phyloP scores from a whole-genome alignment of 2,797 vertebrate genomes.

The Tragopan temminckii region DNA sequence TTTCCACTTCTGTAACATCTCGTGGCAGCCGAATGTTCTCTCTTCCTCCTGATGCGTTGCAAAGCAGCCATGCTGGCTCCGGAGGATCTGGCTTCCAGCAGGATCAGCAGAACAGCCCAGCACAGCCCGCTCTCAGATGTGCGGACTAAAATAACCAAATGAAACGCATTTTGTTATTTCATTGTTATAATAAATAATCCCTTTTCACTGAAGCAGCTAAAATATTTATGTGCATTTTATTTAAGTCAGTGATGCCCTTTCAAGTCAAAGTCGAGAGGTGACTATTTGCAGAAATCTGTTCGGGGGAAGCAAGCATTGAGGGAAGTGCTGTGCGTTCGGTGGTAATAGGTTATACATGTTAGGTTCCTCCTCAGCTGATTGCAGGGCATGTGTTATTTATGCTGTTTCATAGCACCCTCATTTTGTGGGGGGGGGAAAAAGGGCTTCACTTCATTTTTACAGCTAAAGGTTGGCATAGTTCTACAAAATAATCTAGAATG shows the following conservation, averaged over 20 bases:
- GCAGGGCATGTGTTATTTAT: conserved; percentile 41
- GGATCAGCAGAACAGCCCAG: conserved; percentile 55
- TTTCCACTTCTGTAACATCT: neutral
- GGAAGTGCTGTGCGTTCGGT: neutral
- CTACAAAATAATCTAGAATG: conserved; percentile 25
- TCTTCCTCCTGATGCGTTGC: conserved; percentile 19
- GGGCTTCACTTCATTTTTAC: conserved; percentile 46
- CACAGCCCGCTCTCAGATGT: conserved; percentile 28
- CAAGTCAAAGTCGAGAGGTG: conserved; percentile 60
- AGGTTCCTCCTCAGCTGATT: conserved; percentile 42
- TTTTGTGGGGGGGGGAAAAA: conserved; percentile 18
- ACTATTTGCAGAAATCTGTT: conserved; percentile 48
- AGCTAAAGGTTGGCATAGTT: conserved; percentile 54
- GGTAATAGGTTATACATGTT: conserved; percentile 19
- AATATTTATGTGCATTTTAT: conserved; percentile 72
- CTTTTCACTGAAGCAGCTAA: conserved; percentile 39
- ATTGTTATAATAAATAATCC: conserved; percentile 58
- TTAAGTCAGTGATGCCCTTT: conserved; percentile 60
- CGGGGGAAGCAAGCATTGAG: neutral
- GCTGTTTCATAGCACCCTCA: conserved; percentile 11
- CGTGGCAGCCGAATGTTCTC: conserved; percentile 18
- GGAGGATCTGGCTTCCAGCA: conserved; percentile 52
- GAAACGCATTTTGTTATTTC: conserved; percentile 46
- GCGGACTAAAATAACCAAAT: conserved; percentile 34
- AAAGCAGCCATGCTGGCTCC: conserved; percentile 7